Conservation (phyloP, 2,888 invertebrate genomes). For the Rhynchonema sp. region DNA sequence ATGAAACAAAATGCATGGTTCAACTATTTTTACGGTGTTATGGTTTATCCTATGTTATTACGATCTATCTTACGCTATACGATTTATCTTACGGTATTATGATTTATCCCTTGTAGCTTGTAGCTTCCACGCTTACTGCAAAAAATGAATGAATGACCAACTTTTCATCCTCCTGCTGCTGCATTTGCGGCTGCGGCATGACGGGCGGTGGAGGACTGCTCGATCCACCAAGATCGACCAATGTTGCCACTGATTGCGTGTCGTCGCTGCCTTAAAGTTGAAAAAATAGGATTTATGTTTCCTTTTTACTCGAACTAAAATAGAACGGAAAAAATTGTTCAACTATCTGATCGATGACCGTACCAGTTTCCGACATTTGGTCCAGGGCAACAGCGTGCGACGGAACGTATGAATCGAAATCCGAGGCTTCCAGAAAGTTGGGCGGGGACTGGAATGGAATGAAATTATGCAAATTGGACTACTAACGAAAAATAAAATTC, state of each 20-base stretch:
- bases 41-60: too few species aligned
- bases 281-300: background rate
- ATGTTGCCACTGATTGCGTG: background rate
- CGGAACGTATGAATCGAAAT: conserved; percentile 75
- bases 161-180: too few species aligned
- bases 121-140: too few species aligned
- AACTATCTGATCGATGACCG: background rate
- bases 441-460: conserved; percentile 65
- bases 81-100: too few species aligned
- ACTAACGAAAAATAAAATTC: background rate
- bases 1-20: too few species aligned
- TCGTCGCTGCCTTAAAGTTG: conserved; percentile 18
- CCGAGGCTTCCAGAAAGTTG: conserved; percentile 76
- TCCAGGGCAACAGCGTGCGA: conserved; percentile 65
- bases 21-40: too few species aligned
- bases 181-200: background rate
- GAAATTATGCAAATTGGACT: too few species aligned
- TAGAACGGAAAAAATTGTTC: too few species aligned
- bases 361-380: conserved; percentile 32
- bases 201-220: background rate
- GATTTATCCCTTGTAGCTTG: too few species aligned
- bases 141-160: too few species aligned
- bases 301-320: too few species aligned
- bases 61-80: too few species aligned
- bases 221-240: background rate